Evolutionary conservation across 1,140 invertebrate genomes (phyloP), one percentile per base, ranked within the genome.

Genomic region (Zaprionus taronus): DNA sequence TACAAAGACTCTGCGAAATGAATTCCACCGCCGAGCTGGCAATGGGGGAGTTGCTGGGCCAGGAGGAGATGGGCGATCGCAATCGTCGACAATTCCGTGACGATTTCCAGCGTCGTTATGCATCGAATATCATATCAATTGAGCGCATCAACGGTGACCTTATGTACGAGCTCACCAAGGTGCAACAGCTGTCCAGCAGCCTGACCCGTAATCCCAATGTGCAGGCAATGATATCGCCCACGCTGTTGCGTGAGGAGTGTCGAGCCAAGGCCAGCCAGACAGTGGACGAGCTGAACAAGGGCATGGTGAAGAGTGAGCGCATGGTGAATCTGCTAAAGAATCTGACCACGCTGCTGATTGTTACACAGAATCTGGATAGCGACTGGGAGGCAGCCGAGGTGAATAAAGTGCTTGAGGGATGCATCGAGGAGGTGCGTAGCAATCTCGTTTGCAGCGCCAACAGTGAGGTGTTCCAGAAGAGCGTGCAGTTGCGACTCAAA

Each of bases 71-170:
- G 1, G 77, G 67, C 0, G 86, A 81, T 15, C 62, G 69, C 4
- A 70, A 60, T 20, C 85, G 81, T 0, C 67, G 68, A 0, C 79
- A 78, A 9, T 41, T 87, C 0, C 78, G 98, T 66, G 95, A 96
- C 57, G 97, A 98, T 83, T 99, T 99, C 93, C 97, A 98, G 93
- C 95, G 96, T 81, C 95, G 95, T 90, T 99, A 99, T 93, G 98
- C 98, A 11, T 95, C 95, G 28, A 95, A 97, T 81, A 95, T 99
- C 2, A 95, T 99, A 57, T 97, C 98, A 76, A 94, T 99, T 66
- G 98, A 99, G 86, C 96, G 96, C 80, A 95, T 99, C 92, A 99
- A 99, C 93, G 94, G 95, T 72, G 97, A 98, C 93, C 94, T 99
- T 24, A 96, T 97, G 93, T 95, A 96, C 41, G 96, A 97, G 92